A percentile compares a stretch with the other conserved stretches of the same genome.
Conservation (phyloP, 1,140 invertebrate genomes). For the Rhopalosiphum maidis region DNA sequence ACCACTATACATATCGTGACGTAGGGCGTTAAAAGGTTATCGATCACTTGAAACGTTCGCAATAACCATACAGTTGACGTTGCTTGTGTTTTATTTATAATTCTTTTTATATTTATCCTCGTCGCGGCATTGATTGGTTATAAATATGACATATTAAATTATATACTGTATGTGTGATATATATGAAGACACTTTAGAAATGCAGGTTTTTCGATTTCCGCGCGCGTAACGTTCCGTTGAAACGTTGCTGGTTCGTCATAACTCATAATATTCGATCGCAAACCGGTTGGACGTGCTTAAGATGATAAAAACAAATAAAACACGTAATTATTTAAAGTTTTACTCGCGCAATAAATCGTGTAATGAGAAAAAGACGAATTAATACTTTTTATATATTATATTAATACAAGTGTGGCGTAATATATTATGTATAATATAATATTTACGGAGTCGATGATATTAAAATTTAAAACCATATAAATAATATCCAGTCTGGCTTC, state of each 20-base stretch:
- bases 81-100: background rate
- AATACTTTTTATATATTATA: slow-evolving; percentile 18
- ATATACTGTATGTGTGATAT: background rate
- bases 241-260: background rate
- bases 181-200: background rate
- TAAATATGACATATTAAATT: background rate
- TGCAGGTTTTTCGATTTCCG: slow-evolving; percentile 1
- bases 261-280: background rate
- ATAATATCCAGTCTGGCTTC: background rate
- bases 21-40: background rate
- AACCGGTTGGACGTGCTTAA: background rate
- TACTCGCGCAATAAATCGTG: background rate
- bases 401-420: background rate
- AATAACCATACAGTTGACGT: background rate
- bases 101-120: background rate
- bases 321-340: background rate
- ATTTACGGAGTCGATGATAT: background rate
- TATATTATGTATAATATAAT: background rate
- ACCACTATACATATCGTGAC: background rate
- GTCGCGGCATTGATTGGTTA: background rate
- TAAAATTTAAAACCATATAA: background rate
- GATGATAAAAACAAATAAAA: slow-evolving; percentile 10
- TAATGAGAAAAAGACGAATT: background rate
- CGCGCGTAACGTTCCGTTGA: background rate
- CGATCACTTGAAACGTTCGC: background rate